Evolutionary conservation across 2,113 vertebrate species (phyloP).

Genomic region (Hippocampus guttulatus): DNA sequence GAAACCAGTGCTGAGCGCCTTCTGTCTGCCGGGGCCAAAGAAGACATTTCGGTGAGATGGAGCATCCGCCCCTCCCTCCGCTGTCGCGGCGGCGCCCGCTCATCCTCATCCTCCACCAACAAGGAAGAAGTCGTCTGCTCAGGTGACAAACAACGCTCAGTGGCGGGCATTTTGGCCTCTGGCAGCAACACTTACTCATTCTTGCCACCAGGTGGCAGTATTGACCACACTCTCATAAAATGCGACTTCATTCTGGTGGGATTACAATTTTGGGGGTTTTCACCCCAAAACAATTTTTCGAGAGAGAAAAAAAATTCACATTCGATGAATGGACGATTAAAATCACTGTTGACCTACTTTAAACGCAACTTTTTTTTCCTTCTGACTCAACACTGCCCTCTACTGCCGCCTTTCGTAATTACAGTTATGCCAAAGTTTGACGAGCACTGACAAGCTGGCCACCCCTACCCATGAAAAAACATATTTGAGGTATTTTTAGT

Average conservation of each 20-base stretch:
- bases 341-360: no score
- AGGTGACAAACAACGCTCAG: not conserved
- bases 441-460: not conserved
- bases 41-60: not conserved
- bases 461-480: no score
- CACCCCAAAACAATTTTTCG: no score
- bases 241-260: not conserved
- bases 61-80: not conserved
- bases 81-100: not conserved
- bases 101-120: not conserved
- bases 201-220: not conserved
- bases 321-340: no score
- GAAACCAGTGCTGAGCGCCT: no score
- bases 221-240: not conserved
- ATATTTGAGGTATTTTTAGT: no score
- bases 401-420: not conserved
- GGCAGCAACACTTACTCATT: not conserved
- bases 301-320: no score
- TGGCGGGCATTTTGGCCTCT: not conserved
- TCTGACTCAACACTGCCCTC: no score
- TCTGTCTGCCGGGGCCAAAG: not conserved
- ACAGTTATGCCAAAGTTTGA: not conserved
- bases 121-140: not conserved
- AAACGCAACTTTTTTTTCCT: no score
- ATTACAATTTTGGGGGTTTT: not conserved